Percentiles rank a stretch among this genome's conserved stretches.
These are phyloP conservation scores for Calcarius lapponicus DNA, from an alignment of 2,797 vertebrate genomes.

Conservation along the genomic window DNA sequence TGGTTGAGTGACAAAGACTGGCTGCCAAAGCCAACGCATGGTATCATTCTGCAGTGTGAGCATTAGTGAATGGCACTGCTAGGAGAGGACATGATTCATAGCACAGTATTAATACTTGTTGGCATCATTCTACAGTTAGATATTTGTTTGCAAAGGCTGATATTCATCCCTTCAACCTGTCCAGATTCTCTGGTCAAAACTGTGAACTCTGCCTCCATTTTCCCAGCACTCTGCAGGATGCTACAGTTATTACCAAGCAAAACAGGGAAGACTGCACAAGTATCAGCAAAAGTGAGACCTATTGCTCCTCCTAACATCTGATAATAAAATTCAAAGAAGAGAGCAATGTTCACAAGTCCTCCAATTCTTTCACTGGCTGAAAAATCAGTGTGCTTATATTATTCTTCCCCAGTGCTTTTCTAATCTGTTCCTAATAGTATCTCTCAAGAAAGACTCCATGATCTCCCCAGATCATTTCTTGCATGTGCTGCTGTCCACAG, in stretches of 20 bases:
- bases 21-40: not conserved
- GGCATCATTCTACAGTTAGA: not conserved
- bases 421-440: not conserved
- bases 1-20: not conserved
- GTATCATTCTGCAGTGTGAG: not conserved
- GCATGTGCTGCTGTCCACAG: not conserved
- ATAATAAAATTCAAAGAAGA: not conserved
- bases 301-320: not conserved
- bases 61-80: not conserved
- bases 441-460: not conserved
- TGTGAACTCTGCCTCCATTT: not conserved
- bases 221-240: not conserved
- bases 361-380: not conserved
- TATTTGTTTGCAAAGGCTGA: not conserved
- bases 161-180: not conserved
- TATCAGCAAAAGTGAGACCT: not conserved
- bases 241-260: not conserved
- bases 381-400: not conserved
- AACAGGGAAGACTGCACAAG: not conserved
- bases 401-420: not conserved
- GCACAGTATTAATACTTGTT: not conserved
- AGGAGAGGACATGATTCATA: not conserved
- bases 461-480: not conserved
- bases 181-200: not conserved
- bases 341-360: not conserved